phyloP scores from a whole-genome alignment of 2,797 vertebrate genomes.

The Leucoraja ocellata region DNA sequence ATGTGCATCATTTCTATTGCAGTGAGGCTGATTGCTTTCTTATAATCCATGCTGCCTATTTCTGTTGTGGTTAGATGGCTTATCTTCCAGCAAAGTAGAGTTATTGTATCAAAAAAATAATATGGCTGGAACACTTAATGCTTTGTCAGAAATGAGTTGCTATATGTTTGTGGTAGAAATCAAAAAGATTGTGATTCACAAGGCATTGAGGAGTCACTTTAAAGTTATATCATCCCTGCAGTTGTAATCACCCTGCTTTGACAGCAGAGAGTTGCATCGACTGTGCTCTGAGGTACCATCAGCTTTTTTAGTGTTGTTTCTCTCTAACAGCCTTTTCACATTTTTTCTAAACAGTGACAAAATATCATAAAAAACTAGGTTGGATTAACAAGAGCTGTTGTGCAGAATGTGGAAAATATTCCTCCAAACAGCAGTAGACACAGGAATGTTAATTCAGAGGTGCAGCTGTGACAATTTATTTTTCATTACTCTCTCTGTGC shows the following conservation, averaged over 20 bases:
- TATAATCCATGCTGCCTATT: background rate
- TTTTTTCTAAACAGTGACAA: background rate
- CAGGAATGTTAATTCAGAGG: conserved; percentile 12
- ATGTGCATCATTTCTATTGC: background rate
- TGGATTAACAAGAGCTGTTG: background rate
- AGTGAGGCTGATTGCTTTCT: background rate
- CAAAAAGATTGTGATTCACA: background rate
- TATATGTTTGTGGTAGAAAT: background rate
- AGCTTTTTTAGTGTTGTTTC: background rate
- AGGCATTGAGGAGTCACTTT: background rate
- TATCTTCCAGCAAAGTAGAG: background rate
- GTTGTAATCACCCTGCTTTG: background rate
- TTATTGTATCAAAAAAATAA: background rate
- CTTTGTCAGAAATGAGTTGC: background rate
- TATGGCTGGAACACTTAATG: background rate
- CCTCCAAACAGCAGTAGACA: background rate
- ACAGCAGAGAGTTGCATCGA: background rate
- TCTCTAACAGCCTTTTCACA: background rate
- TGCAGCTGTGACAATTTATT: conserved; percentile 18
- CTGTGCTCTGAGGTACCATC: background rate
- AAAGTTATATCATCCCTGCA: background rate
- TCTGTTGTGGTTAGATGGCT: background rate
- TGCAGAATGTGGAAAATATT: background rate
- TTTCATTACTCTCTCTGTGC: background rate
- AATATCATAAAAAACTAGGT: background rate